Conservation (phyloP, 2,113 vertebrate species). For the Caranx ignobilis region DNA sequence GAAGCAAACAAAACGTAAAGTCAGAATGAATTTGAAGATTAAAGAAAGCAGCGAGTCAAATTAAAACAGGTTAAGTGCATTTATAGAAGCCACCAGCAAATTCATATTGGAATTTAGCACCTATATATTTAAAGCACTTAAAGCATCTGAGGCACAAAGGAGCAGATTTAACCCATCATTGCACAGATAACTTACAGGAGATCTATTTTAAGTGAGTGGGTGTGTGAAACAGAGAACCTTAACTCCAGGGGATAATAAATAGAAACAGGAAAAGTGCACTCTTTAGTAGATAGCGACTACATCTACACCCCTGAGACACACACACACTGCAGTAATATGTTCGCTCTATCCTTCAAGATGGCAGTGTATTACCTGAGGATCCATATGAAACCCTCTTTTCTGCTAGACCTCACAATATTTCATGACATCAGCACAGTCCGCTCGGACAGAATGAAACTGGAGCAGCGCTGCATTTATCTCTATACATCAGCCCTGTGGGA, state of each 20-base stretch:
- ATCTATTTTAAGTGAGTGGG: constrained; percentile 33
- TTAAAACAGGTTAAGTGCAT: background rate
- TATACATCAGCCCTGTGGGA: constrained; percentile 37
- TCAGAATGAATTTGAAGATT: background rate
- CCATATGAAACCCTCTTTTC: constrained; percentile 11
- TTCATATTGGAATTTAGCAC: background rate
- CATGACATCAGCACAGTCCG: constrained; percentile 48
- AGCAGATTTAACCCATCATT: constrained; percentile 5
- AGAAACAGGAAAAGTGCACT: constrained; percentile 7
- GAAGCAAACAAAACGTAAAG: background rate
- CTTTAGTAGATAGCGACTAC: constrained; percentile 7
- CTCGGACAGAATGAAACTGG: constrained; percentile 49
- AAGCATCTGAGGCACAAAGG: constrained; percentile 3
- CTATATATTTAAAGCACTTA: constrained; percentile 2
- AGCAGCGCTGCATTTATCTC: constrained; percentile 60
- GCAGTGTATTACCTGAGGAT: constrained; percentile 24
- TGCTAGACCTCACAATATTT: constrained; percentile 45
- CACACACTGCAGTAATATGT: background rate
- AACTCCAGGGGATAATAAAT: constrained; percentile 31
- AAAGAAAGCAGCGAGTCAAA: background rate
- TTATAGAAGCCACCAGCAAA: background rate
- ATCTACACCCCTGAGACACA: background rate
- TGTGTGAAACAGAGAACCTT: constrained; percentile 13
- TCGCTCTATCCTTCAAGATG: background rate
- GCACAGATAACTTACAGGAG: constrained; percentile 21